Evolutionary conservation across 2,888 invertebrate species (phyloP).

Genomic region (Strigamia crassipes): DNA sequence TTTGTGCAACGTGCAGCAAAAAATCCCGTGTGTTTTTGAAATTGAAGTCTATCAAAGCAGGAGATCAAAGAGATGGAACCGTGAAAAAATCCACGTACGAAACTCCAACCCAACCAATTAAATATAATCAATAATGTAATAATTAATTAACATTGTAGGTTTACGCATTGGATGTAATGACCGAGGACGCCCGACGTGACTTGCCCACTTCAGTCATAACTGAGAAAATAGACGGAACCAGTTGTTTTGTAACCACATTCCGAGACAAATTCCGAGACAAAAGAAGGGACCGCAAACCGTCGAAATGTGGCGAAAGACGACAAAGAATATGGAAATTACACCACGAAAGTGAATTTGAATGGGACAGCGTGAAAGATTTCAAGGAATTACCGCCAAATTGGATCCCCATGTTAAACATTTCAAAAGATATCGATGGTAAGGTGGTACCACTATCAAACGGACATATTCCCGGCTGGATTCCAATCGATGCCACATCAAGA

Average conservation of each 20-base stretch:
- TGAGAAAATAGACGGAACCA: conserved; percentile 44
- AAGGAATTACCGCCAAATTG: conserved; percentile 43
- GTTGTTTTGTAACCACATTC: conserved; percentile 16
- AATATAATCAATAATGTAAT: neutral
- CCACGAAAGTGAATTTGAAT: neutral
- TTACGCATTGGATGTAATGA: neutral
- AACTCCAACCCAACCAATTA: neutral
- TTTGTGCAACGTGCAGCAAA: conserved; percentile 6
- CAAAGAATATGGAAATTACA: neutral
- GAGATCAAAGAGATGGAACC: neutral
- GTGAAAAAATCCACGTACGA: neutral
- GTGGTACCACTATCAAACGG: neutral
- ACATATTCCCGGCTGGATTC: conserved; percentile 45
- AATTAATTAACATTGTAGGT: neutral
- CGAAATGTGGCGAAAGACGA: neutral
- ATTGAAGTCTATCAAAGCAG: neutral
- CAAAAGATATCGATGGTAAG: neutral
- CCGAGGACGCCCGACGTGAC: neutral
- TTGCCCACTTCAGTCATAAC: neutral
- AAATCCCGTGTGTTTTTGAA: conserved; percentile 25
- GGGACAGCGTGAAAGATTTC: neutral
- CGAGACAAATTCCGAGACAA: conserved; percentile 25
- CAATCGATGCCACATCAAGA: conserved; percentile 10
- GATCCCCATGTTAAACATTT: neutral
- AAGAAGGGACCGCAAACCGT: conserved; percentile 19